Conservation (phyloP, 2,888 invertebrate genomes). For the Conops quadrifasciatus region DNA sequence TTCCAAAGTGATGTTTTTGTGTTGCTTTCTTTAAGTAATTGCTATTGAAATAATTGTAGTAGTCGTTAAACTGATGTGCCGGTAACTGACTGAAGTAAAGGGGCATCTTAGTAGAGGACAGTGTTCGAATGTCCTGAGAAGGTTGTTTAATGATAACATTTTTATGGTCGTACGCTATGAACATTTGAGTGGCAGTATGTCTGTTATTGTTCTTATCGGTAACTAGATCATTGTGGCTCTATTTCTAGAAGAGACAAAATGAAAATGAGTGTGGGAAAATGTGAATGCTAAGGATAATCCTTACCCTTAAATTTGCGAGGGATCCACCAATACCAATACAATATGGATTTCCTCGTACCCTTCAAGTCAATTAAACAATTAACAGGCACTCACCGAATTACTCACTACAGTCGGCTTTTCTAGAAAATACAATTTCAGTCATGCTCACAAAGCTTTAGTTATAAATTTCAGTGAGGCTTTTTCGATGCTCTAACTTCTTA, state of each 20-base stretch:
- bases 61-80: constrained; percentile 30
- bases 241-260: not conserved
- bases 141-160: no score
- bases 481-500: not conserved
- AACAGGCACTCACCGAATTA: no score
- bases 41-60: constrained; percentile 57
- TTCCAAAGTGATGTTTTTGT: constrained; percentile 47
- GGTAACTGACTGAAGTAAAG: constrained; percentile 45
- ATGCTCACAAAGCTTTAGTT: not conserved
- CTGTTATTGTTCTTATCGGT: no score
- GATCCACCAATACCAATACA: no score
- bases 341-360: not conserved
- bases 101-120: no score
- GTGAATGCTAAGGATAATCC: not conserved
- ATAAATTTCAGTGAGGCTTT: not conserved
- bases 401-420: no score
- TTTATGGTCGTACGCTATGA: no score
- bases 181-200: no score
- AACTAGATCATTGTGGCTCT: not conserved
- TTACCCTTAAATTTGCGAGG: no score
- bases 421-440: no score
- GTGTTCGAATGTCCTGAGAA: no score
- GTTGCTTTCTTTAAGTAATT: constrained; percentile 49
- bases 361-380: not conserved
- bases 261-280: constrained; percentile 39